Evolutionary conservation across 2,888 invertebrate genomes (phyloP).

Genomic region (Sthenelais limicola): DNA sequence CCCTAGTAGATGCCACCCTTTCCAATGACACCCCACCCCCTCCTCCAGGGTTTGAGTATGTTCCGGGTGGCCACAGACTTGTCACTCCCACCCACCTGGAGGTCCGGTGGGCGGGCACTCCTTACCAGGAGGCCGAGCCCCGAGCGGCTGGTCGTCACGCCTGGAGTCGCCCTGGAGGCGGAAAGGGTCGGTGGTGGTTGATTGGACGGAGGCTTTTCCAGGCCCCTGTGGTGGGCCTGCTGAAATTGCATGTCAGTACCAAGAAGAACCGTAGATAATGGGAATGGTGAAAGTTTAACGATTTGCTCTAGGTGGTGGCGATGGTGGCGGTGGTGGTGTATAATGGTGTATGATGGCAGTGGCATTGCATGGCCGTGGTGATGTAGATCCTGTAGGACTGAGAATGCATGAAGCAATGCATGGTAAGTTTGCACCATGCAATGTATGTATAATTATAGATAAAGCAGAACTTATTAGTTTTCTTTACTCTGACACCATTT

Average conservation of each 20-base stretch:
- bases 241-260: conserved; percentile 36
- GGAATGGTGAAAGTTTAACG: conserved; percentile 38
- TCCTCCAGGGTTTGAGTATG: background rate
- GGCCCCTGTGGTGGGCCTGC: conserved; percentile 15
- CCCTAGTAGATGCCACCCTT: background rate
- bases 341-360: too few relatives aligned
- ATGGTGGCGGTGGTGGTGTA: too few relatives aligned
- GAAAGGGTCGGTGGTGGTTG: conserved; percentile 10
- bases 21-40: background rate
- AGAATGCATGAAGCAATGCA: too few relatives aligned
- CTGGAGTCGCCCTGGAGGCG: background rate
- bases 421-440: too few relatives aligned
- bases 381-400: too few relatives aligned
- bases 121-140: conserved; percentile 12
- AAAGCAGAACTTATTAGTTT: too few relatives aligned
- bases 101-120: too few relatives aligned
- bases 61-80: background rate
- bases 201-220: conserved; percentile 22
- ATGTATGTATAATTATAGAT: too few relatives aligned
- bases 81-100: background rate
- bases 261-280: conserved; percentile 26
- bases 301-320: too few relatives aligned
- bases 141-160: conserved; percentile 11
- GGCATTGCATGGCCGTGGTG: too few relatives aligned
- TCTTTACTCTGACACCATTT: too few relatives aligned